A percentile compares a stretch with the other conserved stretches of the same genome.
Conservation (phyloP, 23 tunicate genomes). For the Oikopleura albicans region DNA sequence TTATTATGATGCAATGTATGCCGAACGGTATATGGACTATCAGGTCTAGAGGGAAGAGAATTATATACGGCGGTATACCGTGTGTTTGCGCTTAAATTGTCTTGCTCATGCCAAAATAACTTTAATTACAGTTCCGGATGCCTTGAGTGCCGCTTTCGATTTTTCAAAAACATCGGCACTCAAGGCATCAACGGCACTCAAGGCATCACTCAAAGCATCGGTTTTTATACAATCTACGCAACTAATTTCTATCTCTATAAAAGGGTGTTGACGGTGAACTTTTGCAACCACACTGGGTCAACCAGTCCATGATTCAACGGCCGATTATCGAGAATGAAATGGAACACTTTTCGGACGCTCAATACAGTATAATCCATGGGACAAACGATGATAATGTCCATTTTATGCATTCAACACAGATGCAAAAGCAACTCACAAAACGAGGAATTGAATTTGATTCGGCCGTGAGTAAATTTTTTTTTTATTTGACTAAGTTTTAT, state of each 20-base stretch:
- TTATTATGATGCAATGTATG: conserved; percentile 94
- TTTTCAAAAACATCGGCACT: too few species aligned
- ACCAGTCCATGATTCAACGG: not conserved
- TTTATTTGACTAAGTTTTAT: not conserved
- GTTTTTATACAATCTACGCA: too few species aligned
- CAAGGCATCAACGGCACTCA: too few species aligned
- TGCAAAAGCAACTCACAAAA: conserved; percentile 71
- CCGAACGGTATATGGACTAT: conserved; percentile 66
- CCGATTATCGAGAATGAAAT: conserved; percentile 21
- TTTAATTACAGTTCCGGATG: too few species aligned
- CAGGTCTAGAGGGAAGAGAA: conserved; percentile 25
- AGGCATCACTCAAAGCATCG: too few species aligned
- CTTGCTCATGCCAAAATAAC: too few species aligned
- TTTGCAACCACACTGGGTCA: not conserved
- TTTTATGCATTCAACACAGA: conserved; percentile 64
- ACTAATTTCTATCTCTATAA: not conserved
- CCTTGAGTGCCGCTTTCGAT: too few species aligned
- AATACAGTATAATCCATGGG: conserved; percentile 51
- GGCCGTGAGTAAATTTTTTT: conserved; percentile 35
- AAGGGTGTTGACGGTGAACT: not conserved
- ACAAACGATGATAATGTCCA: conserved; percentile 95
- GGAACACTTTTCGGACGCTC: conserved; percentile 37
- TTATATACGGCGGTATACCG: too few species aligned
- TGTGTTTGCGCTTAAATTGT: too few species aligned
- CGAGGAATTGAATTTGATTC: conserved; percentile 60